Conservation (phyloP, 2,888 invertebrate species). For the Amphipyra berbera region DNA sequence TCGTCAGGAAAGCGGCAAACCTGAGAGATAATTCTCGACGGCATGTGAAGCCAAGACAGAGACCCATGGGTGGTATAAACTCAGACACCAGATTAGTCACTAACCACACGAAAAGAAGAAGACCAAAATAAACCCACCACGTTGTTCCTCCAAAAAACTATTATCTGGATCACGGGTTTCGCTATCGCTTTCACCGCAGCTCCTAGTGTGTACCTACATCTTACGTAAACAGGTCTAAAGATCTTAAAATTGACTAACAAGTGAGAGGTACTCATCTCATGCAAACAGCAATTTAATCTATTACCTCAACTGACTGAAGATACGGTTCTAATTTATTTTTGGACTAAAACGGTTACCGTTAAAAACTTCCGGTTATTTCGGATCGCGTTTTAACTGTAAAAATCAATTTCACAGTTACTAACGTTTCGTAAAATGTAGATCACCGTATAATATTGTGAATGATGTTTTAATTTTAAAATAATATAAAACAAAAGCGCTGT, state of each 20-base stretch:
- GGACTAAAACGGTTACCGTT: constrained; percentile 20
- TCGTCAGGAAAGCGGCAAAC: too few species aligned
- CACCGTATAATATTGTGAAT: constrained; percentile 1
- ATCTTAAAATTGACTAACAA: constrained; percentile 20
- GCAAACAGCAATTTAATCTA: constrained; percentile 15
- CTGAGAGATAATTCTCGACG: too few species aligned
- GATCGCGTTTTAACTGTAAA: constrained; percentile 14
- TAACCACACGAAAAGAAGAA: too few species aligned
- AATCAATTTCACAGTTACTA: constrained; percentile 29
- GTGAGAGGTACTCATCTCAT: constrained; percentile 26
- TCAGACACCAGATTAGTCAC: too few species aligned
- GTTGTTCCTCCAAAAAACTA: too few species aligned
- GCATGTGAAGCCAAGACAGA: too few species aligned
- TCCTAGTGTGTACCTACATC: constrained; percentile 1
- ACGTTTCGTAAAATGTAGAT: constrained; percentile 20
- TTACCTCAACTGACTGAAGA: constrained; percentile 9
- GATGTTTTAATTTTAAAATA: constrained; percentile 4
- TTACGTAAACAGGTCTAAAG: constrained; percentile 13
- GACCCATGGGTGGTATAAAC: too few species aligned
- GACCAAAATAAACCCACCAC: too few species aligned
- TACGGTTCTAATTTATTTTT: constrained; percentile 25
- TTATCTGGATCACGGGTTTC: too few species aligned
- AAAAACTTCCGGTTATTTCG: constrained; percentile 20
- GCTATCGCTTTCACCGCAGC: too few species aligned
- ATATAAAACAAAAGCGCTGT: too few species aligned